phyloP scores from a whole-genome alignment of 2,888 invertebrate species.

The Dendrolimus houi region DNA sequence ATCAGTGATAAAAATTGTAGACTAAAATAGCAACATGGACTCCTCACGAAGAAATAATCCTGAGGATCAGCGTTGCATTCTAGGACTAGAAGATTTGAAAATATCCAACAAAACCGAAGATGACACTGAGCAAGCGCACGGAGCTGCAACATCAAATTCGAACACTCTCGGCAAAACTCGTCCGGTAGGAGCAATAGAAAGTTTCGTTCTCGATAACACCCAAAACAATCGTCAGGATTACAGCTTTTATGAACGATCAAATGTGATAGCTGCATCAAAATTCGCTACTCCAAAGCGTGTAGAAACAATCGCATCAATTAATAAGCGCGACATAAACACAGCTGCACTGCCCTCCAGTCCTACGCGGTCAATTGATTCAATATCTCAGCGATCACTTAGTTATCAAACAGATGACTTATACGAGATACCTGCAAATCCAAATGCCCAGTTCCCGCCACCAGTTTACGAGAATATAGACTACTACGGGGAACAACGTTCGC shows the following conservation, averaged over 20 bases:
- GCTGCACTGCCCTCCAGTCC: constrained; percentile 69
- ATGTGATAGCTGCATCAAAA: constrained; percentile 85
- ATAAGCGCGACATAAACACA: constrained; percentile 58
- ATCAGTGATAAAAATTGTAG: constrained; percentile 3
- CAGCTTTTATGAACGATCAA: constrained; percentile 80
- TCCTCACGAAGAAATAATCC: constrained; percentile 55
- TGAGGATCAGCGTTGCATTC: constrained; percentile 64
- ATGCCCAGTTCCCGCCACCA: constrained; percentile 52
- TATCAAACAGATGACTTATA: constrained; percentile 66
- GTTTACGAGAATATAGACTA: constrained; percentile 92
- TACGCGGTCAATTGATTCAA: constrained; percentile 76
- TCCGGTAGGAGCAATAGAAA: constrained; percentile 80
- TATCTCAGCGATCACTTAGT: constrained; percentile 76
- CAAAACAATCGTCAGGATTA: constrained; percentile 64
- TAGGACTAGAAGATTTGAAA: constrained; percentile 72
- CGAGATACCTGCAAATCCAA: constrained; percentile 61
- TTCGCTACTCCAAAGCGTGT: constrained; percentile 86
- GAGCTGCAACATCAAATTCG: constrained; percentile 50
- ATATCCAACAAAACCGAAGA: constrained; percentile 67
- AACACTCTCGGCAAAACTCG: constrained; percentile 65
- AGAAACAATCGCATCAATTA: constrained; percentile 75
- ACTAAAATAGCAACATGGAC: constrained; percentile 40
- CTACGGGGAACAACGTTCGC: constrained; percentile 77
- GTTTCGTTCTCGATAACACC: constrained; percentile 77
- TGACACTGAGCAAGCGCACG: constrained; percentile 71